These are phyloP conservation scores for Dicentrarchus labrax DNA, from an alignment of 2,113 vertebrate species.

Conservation along the genomic window DNA sequence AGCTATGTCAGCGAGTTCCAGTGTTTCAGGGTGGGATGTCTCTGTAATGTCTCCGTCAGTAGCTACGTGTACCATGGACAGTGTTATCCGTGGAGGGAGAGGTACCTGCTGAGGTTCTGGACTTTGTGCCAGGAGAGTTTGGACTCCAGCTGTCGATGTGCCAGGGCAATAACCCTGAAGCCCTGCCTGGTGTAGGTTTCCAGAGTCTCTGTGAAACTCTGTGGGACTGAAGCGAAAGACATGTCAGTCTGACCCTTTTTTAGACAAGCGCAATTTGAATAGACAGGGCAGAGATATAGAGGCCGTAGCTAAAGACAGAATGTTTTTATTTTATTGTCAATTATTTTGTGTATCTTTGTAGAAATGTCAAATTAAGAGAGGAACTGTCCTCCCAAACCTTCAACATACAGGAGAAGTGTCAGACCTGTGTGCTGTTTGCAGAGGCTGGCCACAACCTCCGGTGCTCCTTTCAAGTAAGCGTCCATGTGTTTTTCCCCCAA, in stretches of 20 bases:
- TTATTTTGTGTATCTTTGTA: neutral
- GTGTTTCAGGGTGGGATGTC: neutral
- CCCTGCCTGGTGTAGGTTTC: constrained; percentile 95
- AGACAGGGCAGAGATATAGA: neutral
- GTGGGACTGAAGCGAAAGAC: constrained; percentile 86
- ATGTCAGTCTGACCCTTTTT: neutral
- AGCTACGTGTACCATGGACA: neutral
- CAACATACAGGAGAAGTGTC: neutral
- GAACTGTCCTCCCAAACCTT: neutral
- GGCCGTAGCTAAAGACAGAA: neutral
- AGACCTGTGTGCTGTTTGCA: constrained; percentile 93
- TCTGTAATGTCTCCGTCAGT: neutral
- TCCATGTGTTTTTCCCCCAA: constrained; percentile 95
- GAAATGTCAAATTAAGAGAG: neutral
- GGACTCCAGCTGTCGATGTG: constrained; percentile 93
- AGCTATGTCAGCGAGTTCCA: neutral
- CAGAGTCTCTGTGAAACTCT: constrained; percentile 89
- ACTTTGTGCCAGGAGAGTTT: constrained; percentile 97
- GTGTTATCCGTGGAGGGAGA: constrained; percentile 25
- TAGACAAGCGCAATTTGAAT: neutral
- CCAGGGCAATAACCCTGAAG: constrained; percentile 96
- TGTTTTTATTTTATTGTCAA: neutral
- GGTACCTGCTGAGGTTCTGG: constrained; percentile 92
- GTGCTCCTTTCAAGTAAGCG: constrained; percentile 94
- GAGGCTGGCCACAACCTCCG: constrained; percentile 92